Evolutionary conservation across 2,797 vertebrate genomes (phyloP).

Genomic region (Otolemur crassicaudatus): DNA sequence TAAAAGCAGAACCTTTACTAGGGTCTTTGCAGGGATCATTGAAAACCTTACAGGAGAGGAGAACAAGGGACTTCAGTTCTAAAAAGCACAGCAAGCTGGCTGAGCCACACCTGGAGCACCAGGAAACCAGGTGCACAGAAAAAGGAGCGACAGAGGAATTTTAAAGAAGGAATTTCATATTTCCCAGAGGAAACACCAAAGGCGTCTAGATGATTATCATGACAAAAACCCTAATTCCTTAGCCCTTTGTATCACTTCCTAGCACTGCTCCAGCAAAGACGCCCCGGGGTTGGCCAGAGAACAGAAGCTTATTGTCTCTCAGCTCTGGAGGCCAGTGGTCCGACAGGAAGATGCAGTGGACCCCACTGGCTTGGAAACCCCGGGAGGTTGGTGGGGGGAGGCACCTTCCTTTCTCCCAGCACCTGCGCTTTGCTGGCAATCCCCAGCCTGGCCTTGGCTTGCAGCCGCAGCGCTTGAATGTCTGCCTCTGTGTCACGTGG

Average conservation of each 20-base stretch:
- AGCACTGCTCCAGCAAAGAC: not conserved
- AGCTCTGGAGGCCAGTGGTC: not conserved
- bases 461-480: not conserved
- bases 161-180: not conserved
- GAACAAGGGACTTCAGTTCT: not conserved
- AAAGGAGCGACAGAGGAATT: not conserved
- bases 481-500: not conserved
- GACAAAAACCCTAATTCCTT: not conserved
- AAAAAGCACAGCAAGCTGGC: no score
- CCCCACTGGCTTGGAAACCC: not conserved
- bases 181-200: not conserved
- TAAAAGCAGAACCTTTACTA: not conserved
- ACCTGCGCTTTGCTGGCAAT: not conserved
- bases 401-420: not conserved
- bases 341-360: not conserved
- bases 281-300: not conserved
- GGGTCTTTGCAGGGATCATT: not conserved
- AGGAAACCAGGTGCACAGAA: not conserved
- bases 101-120: not conserved
- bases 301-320: not conserved
- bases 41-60: not conserved
- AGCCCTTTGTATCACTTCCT: not conserved
- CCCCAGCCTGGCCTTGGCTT: not conserved
- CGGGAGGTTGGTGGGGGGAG: not conserved
- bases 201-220: not conserved